Evolutionary conservation across 2,797 vertebrate species (phyloP), one percentile per base, ranked within the genome.

Genomic region (Scolopax rusticola): DNA sequence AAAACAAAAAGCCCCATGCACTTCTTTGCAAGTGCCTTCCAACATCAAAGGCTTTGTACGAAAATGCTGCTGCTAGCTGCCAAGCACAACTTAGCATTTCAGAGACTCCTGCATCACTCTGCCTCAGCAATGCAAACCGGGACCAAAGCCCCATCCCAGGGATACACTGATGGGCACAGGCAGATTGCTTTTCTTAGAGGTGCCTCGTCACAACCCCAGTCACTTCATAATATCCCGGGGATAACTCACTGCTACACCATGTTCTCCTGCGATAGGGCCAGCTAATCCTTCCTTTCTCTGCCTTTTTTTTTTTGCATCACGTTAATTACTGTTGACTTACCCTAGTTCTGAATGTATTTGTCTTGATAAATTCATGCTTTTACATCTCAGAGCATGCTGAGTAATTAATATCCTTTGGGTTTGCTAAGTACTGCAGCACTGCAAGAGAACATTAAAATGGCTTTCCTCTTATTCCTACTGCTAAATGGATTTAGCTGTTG

Each of bases 371-470:
- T 97, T 90, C 96, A 91, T 83, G 92, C 94, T 96, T 98, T 96
- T 96, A 96, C 93, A 96, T 95, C 95, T 95, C 38, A 3, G 93
- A 97, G 95, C 97, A 95, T 86, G 90, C 96, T 92, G 94, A 97
- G 97, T 96, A 97, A 98, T 97, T 97, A 98, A 97, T 96, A 97
- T 96, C 96, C 96, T 98, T 96, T 97, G 97, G 91, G 95, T 93
- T 96, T 87, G 93, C 96, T 97, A 97, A 96, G 94, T 89, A 78
- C 92, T 92, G 95, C 90, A 87, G 93, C 90, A 88, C 85, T 77
- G 93, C 75, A 71, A 97, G 86, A 84, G 86, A 97, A 97, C 88
- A 90, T 93, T 96, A 93, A 98, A 97, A 98, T 95, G 96, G 94
- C 93, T 97, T 97, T 92, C 93, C 89, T 97, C 86, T 94, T 94